Conservation (phyloP, 2,113 vertebrate species). For the Pteropus alecto region DNA sequence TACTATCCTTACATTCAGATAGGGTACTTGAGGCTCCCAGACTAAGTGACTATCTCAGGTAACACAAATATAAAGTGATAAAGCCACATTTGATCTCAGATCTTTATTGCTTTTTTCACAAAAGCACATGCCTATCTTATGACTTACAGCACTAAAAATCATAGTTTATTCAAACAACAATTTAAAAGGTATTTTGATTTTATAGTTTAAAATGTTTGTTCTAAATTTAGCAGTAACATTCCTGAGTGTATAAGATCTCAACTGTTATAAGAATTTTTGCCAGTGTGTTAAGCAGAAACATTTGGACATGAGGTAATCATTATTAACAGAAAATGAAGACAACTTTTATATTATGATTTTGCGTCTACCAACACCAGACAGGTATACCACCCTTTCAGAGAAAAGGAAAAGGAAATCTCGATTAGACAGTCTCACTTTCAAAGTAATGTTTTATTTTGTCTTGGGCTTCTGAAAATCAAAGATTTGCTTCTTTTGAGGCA, state of each 20-base stretch:
- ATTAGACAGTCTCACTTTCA: not conserved
- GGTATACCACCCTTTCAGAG: not conserved
- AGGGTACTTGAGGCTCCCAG: not conserved
- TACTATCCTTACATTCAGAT: not conserved
- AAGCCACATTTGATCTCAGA: not conserved
- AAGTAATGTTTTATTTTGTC: not conserved
- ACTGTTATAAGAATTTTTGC: not conserved
- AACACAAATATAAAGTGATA: not conserved
- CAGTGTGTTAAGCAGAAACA: not conserved
- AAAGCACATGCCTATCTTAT: not conserved
- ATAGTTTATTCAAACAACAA: constrained; percentile 7
- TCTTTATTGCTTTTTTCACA: not conserved
- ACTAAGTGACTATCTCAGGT: not conserved
- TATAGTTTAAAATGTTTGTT: not conserved
- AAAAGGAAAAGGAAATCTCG: not conserved
- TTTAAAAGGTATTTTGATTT: constrained; percentile 12
- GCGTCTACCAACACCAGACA: not conserved
- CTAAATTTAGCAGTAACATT: not conserved
- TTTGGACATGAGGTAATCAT: not conserved
- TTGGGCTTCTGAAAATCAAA: not conserved
- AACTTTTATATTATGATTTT: not conserved
- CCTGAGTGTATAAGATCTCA: not conserved
- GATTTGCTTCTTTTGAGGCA: not conserved
- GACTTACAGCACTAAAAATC: not conserved
- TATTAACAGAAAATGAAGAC: not conserved